Conservation (phyloP, 2,113 vertebrate genomes). For the Gavia stellata region DNA sequence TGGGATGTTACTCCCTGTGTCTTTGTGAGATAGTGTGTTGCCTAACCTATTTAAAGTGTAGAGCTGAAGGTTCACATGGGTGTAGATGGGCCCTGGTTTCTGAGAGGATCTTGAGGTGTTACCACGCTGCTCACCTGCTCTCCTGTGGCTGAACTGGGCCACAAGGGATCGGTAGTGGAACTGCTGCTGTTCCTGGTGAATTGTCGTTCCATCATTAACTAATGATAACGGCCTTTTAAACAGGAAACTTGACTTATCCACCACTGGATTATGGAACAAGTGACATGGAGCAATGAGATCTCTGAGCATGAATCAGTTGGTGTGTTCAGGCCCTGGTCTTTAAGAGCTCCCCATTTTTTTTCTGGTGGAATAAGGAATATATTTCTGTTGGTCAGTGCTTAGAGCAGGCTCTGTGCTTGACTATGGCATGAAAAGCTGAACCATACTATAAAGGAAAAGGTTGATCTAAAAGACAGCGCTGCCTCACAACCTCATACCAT, state of each 20-base stretch:
- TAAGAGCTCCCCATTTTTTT: not conserved
- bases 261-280: not conserved
- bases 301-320: not conserved
- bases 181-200: not conserved
- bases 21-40: not conserved
- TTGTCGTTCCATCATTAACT: not conserved
- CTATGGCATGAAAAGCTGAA: not conserved
- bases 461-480: rapidly evolving
- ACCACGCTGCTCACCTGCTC: rapidly evolving
- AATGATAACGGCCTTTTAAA: not conserved
- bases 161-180: not conserved
- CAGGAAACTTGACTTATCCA: not conserved
- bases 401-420: not conserved
- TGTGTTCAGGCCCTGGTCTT: not conserved
- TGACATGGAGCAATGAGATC: rapidly evolving
- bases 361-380: not conserved
- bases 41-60: rapidly evolving
- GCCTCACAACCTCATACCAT: rapidly evolving
- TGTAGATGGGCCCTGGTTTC: not conserved
- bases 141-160: not conserved
- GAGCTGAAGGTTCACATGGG: rapidly evolving
- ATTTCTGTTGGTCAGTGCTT: not conserved
- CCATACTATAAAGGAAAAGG: not conserved
- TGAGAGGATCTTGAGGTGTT: not conserved
- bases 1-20: not conserved